A percentile compares a stretch with the other conserved stretches of the same genome.
phyloP scores from a whole-genome alignment of 1,140 invertebrate species.

The Venturia canescens region DNA sequence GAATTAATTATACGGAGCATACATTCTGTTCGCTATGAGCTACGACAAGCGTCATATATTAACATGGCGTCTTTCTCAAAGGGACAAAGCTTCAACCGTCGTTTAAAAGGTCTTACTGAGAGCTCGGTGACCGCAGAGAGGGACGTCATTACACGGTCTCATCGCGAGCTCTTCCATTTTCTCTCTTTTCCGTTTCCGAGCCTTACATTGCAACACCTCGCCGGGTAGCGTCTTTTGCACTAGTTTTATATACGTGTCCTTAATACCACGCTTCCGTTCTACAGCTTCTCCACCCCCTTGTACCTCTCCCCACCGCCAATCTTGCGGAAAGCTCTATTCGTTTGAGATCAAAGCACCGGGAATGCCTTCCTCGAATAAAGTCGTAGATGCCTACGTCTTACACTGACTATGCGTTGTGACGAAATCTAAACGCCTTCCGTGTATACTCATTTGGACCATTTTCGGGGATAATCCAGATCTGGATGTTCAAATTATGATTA shows the following conservation, averaged over 20 bases:
- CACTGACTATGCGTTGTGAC: too few relatives aligned
- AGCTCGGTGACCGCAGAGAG: neutral
- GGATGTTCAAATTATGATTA: too few relatives aligned
- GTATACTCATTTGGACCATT: too few relatives aligned
- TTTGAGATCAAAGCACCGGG: neutral
- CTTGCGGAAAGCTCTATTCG: conserved; percentile 18
- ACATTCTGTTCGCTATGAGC: conserved; percentile 17
- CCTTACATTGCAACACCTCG: conserved; percentile 14
- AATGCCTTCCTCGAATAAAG: neutral
- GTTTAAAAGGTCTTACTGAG: conserved; percentile 32
- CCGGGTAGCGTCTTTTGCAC: neutral
- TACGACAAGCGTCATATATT: conserved; percentile 56
- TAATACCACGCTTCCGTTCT: neutral
- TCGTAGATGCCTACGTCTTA: too few relatives aligned
- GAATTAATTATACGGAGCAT: conserved; percentile 59
- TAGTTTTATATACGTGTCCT: neutral
- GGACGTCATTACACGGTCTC: conserved; percentile 37
- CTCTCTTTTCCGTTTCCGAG: conserved; percentile 42
- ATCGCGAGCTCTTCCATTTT: conserved; percentile 8
- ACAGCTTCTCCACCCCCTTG: too few relatives aligned
- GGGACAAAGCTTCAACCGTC: conserved; percentile 51
- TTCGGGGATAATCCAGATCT: too few relatives aligned
- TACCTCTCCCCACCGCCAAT: too few relatives aligned
- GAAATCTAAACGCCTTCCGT: too few relatives aligned
- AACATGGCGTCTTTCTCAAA: conserved; percentile 56